These are phyloP conservation scores for Gastrophysa polygoni DNA, from an alignment of 2,888 invertebrate species.

Conservation along the genomic window DNA sequence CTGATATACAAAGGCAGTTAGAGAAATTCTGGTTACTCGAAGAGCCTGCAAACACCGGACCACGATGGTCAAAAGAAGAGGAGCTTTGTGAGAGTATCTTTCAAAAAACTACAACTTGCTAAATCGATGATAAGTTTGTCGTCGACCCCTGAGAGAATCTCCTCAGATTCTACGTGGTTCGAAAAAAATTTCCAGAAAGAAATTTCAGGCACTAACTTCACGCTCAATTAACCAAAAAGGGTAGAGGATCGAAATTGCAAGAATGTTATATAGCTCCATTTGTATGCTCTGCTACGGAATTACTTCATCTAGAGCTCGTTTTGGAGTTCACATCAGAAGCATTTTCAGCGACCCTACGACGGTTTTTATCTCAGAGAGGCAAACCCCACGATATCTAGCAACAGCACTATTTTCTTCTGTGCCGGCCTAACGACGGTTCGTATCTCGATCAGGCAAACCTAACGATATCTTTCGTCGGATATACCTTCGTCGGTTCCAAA, in stretches of 20 bases:
- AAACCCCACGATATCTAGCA: constrained; percentile 29
- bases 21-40: no score
- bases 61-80: not conserved
- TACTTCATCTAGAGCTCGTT: constrained; percentile 42
- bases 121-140: not conserved
- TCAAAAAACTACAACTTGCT: not conserved
- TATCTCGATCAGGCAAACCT: constrained; percentile 34
- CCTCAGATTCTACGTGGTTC: not conserved
- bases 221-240: constrained; percentile 4
- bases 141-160: not conserved
- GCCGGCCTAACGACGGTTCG: constrained; percentile 22
- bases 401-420: no score
- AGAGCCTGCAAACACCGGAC: not conserved
- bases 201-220: not conserved
- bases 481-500: constrained; percentile 33
- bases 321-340: constrained; percentile 33
- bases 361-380: constrained; percentile 32
- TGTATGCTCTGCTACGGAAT: constrained; percentile 25
- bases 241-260: constrained; percentile 11
- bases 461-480: constrained; percentile 34
- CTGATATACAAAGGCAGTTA: not conserved
- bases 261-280: constrained; percentile 30
- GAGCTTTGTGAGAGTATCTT: not conserved
- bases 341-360: constrained; percentile 34
- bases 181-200: not conserved